Evolutionary conservation across 2,888 invertebrate species (phyloP).

Genomic region (Muscina levida): DNA sequence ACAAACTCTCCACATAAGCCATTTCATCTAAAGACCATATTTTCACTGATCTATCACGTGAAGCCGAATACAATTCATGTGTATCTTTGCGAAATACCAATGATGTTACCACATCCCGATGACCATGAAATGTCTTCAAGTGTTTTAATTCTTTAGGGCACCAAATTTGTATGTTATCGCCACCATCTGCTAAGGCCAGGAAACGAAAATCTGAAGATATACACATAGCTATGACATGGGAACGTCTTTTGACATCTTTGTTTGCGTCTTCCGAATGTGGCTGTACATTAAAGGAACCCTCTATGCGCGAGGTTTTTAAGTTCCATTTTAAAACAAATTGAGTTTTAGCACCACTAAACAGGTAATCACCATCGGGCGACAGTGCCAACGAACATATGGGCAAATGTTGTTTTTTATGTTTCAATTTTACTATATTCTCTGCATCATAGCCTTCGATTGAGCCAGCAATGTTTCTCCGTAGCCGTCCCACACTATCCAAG

Average conservation of each 20-base stretch:
- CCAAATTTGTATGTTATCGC: conserved; percentile 90
- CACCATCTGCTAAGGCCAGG: conserved; percentile 87
- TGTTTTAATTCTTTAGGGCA: conserved; percentile 88
- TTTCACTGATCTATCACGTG: conserved; percentile 90
- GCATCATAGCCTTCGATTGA: conserved; percentile 80
- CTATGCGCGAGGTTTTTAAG: conserved; percentile 83
- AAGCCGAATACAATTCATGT: conserved; percentile 91
- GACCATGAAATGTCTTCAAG: conserved; percentile 90
- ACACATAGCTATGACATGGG: conserved; percentile 84
- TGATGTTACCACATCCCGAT: conserved; percentile 87
- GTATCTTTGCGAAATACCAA: conserved; percentile 91
- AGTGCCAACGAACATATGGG: conserved; percentile 91
- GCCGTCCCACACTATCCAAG: conserved; percentile 90
- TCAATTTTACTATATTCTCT: conserved; percentile 82
- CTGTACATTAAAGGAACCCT: conserved; percentile 80
- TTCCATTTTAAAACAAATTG: conserved; percentile 93
- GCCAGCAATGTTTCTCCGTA: conserved; percentile 88
- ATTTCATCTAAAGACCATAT: conserved; percentile 98
- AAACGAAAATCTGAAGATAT: conserved; percentile 90
- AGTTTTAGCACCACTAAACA: conserved; percentile 94
- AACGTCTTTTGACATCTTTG: conserved; percentile 73
- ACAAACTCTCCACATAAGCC: conserved; percentile 96
- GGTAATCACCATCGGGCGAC: conserved; percentile 85
- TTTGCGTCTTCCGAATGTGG: conserved; percentile 78
- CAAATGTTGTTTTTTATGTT: conserved; percentile 88